These are phyloP conservation scores for Abrostola triplasia DNA, from an alignment of 2,888 invertebrate genomes.

Conservation along the genomic window DNA sequence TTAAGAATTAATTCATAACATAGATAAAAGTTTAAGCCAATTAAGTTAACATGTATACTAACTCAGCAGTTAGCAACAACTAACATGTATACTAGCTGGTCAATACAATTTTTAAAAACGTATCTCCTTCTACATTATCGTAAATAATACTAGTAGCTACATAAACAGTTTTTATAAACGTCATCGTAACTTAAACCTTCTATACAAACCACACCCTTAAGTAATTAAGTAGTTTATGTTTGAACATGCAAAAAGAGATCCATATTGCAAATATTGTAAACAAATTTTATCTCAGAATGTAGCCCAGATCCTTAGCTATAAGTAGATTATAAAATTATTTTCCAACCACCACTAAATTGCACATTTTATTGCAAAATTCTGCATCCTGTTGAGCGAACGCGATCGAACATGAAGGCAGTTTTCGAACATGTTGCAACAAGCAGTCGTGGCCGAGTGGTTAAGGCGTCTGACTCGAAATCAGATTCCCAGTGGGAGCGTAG, in stretches of 20 bases:
- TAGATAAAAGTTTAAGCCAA: too few species aligned
- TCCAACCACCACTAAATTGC: neutral
- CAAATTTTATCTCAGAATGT: neutral
- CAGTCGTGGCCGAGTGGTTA: conserved; percentile 96
- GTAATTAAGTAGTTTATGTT: neutral
- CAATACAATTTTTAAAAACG: too few species aligned
- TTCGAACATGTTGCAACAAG: conserved; percentile 58
- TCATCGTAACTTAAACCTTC: too few species aligned
- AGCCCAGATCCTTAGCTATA: neutral
- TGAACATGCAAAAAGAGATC: neutral
- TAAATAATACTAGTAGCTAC: too few species aligned
- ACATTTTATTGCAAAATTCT: conserved; percentile 11
- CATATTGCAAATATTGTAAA: neutral
- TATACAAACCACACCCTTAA: too few species aligned
- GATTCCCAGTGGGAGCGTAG: conserved; percentile 97
- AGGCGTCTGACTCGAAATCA: conserved; percentile 97
- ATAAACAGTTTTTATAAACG: too few species aligned
- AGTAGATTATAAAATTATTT: neutral
- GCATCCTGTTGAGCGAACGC: conserved; percentile 9
- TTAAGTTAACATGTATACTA: too few species aligned
- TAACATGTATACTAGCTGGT: too few species aligned
- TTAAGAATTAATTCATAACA: too few species aligned
- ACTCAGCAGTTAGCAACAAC: too few species aligned
- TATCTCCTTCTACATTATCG: too few species aligned
- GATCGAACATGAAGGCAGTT: conserved; percentile 13